phyloP scores from a whole-genome alignment of 2,888 invertebrate genomes.

The Cremastinae sp. region DNA sequence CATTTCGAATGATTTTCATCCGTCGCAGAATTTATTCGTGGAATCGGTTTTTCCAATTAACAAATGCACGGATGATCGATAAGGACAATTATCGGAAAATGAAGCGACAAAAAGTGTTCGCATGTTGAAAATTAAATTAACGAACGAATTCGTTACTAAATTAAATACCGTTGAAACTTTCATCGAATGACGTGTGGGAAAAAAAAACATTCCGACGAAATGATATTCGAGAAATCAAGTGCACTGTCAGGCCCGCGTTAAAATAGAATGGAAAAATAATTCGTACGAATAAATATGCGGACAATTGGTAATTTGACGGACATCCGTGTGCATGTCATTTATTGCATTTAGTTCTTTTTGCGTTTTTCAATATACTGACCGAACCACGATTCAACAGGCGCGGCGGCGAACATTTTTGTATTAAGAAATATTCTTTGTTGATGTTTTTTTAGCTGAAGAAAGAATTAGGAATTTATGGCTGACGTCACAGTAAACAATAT shows the following conservation, averaged over 20 bases:
- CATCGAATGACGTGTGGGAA: too few species aligned
- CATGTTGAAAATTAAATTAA: background rate
- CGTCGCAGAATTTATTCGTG: background rate
- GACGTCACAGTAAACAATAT: slow-evolving; percentile 64
- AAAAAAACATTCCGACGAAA: background rate
- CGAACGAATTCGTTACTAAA: slow-evolving; percentile 15
- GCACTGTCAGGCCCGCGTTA: background rate
- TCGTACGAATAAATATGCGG: slow-evolving; percentile 4
- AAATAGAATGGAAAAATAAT: slow-evolving; percentile 17
- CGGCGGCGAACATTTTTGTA: background rate
- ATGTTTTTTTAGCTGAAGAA: slow-evolving; percentile 15
- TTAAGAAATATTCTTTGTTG: too few species aligned
- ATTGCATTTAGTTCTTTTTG: slow-evolving; percentile 12
- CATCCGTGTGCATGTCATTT: background rate
- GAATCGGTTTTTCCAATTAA: background rate
- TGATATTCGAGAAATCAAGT: background rate
- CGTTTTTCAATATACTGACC: slow-evolving; percentile 18
- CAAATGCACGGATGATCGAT: background rate
- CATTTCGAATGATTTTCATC: background rate
- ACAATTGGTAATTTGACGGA: slow-evolving; percentile 14
- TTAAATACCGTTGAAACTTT: too few species aligned
- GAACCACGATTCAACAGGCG: slow-evolving; percentile 10
- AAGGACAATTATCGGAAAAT: background rate
- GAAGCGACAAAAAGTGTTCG: background rate
- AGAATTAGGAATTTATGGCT: slow-evolving; percentile 69